Base-by-base conservation (phyloP, 2,113 vertebrate genomes). In the Ceyx cyanopectus region DNA sequence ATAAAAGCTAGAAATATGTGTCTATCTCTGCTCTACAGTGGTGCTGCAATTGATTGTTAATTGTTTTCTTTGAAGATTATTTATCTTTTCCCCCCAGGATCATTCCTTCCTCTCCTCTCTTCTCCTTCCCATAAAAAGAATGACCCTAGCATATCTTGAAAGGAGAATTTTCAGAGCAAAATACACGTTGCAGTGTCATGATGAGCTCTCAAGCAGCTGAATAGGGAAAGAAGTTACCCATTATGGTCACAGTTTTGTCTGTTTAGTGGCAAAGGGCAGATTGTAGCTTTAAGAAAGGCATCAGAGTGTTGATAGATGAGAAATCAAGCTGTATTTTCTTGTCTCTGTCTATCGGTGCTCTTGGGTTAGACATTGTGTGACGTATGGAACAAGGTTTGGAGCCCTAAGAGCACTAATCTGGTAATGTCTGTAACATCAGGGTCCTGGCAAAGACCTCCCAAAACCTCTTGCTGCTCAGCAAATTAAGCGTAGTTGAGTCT, bases 41-140 rank as follows among this genome's bases (percentile, higher is more conserved):
- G 67, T 5, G 5, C 63, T 77, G 82, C 85, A 93, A 97, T 73
- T 90, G 87, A 96, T 51, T 95, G 90, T 85, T 94, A 96, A 96
- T 96, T 93, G 92, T 96, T 94, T 75, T 86, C 34, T 94, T 87
- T 90, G 89, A 93, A 89, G 85, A 96, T 94, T 92, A 89, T 94
- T 94, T 95, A 93, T 95, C 93, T 93, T 56, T 68, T 70, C 85
- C 81, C 84, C 91, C 78, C 89, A 85, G 93, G 83, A 94, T 95
- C 8, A 0, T 57, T 87, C 91, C 60, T 61, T 72, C 58, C 57
- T 89, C 40, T 57, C 15, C 1, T 67, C 34, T 80, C 89, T 82
- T 41, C 54, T 81, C 73, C 79, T 84, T 81, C 56, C 41, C 60
- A 92, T 89, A 92, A 92, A 90, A 93, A 76, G 68, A 92, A 93